phyloP scores from a whole-genome alignment of 2,797 vertebrate species.

The Ptychobarbus kaznakovi region DNA sequence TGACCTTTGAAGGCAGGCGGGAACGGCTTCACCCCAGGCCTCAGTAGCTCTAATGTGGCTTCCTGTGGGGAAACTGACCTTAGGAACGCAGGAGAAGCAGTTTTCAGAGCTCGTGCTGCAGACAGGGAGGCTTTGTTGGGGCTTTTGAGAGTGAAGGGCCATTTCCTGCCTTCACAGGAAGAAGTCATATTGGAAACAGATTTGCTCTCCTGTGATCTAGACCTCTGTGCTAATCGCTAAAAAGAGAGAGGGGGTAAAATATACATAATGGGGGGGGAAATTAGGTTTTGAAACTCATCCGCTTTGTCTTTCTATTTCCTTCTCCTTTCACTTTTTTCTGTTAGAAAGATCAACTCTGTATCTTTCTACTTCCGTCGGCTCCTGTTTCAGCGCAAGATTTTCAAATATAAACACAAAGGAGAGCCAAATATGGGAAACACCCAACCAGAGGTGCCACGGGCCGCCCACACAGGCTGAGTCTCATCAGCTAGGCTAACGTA shows the following conservation, averaged over 20 bases:
- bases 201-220: conserved; percentile 75
- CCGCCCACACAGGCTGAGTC: conserved; percentile 45
- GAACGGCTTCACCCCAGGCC: conserved; percentile 10
- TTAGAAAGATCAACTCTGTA: conserved; percentile 36
- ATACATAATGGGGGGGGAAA: conserved; percentile 37
- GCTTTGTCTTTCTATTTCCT: conserved; percentile 65
- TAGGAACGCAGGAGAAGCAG: conserved; percentile 54
- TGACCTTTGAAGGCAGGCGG: conserved; percentile 30
- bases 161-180: conserved; percentile 86
- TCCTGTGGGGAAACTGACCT: conserved; percentile 34
- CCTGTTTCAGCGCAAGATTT: conserved; percentile 51
- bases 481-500: conserved; percentile 65
- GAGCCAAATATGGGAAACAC: conserved; percentile 60
- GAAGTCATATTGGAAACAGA: conserved; percentile 86
- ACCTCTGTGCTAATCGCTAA: conserved; percentile 69
- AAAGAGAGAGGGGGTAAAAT: conserved; percentile 54
- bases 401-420: conserved; percentile 74
- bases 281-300: conserved; percentile 74
- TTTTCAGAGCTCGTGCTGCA: conserved; percentile 49
- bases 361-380: conserved; percentile 15
- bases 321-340: conserved; percentile 62
- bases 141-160: conserved; percentile 72
- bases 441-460: conserved; percentile 46
- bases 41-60: conserved; percentile 48
- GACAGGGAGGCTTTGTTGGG: conserved; percentile 80